These are phyloP conservation scores for Caloenas nicobarica DNA, from an alignment of 2,113 vertebrate genomes.

Conservation along the genomic window DNA sequence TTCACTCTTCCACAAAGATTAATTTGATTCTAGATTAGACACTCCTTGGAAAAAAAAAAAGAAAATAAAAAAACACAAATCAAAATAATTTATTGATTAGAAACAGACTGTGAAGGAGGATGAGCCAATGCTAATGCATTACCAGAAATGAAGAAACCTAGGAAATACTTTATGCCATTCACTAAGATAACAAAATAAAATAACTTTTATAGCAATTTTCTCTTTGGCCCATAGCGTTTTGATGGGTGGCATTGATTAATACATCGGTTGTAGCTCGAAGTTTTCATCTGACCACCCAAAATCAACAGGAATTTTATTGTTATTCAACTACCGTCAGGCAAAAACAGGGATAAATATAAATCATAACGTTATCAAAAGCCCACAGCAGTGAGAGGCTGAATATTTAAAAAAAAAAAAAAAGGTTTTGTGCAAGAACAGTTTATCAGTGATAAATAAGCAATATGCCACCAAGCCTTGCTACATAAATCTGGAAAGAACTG, in stretches of 20 bases:
- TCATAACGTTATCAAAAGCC: conserved; percentile 61
- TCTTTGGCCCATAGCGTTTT: conserved; percentile 18
- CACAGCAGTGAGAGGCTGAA: conserved; percentile 25
- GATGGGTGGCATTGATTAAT: conserved; percentile 28
- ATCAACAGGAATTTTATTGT: conserved; percentile 35
- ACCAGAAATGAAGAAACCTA: conserved; percentile 8
- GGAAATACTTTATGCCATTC: conserved; percentile 6
- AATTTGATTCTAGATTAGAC: conserved; percentile 24
- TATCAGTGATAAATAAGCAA: conserved; percentile 50
- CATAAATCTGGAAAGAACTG: conserved; percentile 21
- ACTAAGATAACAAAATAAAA: conserved; percentile 8
- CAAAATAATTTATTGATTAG: conserved; percentile 46
- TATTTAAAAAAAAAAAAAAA: not conserved
- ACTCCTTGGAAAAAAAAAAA: not conserved
- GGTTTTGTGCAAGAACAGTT: conserved; percentile 26
- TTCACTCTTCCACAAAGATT: conserved; percentile 26
- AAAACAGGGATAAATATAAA: conserved; percentile 40
- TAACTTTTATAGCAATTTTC: not conserved
- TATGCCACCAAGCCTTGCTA: not conserved
- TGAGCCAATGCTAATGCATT: not conserved
- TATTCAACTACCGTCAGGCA: conserved; percentile 13
- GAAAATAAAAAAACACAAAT: not conserved
- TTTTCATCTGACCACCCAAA: conserved; percentile 37
- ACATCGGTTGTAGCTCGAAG: not conserved
- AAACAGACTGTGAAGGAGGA: conserved; percentile 7